Evolutionary conservation across 2,888 invertebrate genomes (phyloP).

Genomic region (Cremastinae sp.): DNA sequence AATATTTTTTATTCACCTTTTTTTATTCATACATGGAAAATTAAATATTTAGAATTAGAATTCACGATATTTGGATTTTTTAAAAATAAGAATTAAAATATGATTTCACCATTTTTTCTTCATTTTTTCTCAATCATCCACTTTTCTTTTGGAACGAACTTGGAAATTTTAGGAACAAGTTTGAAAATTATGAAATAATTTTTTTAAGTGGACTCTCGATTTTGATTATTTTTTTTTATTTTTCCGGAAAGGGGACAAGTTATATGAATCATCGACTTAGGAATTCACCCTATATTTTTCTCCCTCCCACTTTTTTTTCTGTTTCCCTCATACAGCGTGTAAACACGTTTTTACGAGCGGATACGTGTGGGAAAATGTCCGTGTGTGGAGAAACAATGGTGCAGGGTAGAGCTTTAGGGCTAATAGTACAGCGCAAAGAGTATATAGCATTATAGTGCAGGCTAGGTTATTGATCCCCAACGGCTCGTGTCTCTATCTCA

Average conservation of each 20-base stretch:
- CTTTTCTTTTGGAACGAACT: too few relatives aligned
- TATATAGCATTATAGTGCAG: conserved; percentile 54
- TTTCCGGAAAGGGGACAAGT: background rate
- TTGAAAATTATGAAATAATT: too few relatives aligned
- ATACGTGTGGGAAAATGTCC: background rate
- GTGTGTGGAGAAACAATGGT: background rate
- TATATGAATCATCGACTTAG: conserved; percentile 21
- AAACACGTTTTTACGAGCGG: background rate
- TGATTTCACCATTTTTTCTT: too few relatives aligned
- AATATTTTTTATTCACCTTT: too few relatives aligned
- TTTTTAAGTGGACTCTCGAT: too few relatives aligned
- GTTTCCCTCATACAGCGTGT: background rate
- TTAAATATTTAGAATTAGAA: background rate
- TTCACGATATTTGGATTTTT: too few relatives aligned
- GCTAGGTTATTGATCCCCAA: conserved; percentile 74
- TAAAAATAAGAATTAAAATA: too few relatives aligned
- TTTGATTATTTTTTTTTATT: too few relatives aligned
- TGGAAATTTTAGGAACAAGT: too few relatives aligned
- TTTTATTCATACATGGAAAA: background rate
- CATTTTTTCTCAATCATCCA: too few relatives aligned
- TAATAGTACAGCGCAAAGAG: conserved; percentile 11
- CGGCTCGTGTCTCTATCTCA: conserved; percentile 61
- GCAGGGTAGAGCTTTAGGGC: conserved; percentile 8
- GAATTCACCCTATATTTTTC: conserved; percentile 32
- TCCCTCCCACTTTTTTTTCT: background rate